Conservation (phyloP, 2,888 invertebrate genomes). For the Aporophyla nigra region DNA sequence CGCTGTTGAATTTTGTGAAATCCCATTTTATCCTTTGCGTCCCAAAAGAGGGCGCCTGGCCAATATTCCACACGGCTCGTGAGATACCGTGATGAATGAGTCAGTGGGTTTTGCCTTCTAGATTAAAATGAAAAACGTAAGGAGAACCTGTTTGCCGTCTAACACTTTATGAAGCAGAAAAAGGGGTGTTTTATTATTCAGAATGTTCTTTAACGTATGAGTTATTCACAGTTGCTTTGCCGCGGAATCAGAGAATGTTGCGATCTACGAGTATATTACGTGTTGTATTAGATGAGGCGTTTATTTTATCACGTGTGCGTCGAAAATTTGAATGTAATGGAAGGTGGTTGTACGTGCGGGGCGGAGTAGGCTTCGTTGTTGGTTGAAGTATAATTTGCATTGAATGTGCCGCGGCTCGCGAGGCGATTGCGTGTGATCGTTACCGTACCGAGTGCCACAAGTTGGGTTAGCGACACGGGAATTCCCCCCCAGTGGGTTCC, state of each 20-base stretch:
- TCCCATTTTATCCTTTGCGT: slow-evolving; percentile 63
- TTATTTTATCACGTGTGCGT: slow-evolving; percentile 47
- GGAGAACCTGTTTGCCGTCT: slow-evolving; percentile 61
- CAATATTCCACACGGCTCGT: slow-evolving; percentile 65
- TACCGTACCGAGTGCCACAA: slow-evolving; percentile 19
- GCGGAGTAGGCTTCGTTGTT: slow-evolving; percentile 53
- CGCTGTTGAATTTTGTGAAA: slow-evolving; percentile 62
- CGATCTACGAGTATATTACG: slow-evolving; percentile 13
- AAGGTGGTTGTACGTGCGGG: slow-evolving; percentile 51
- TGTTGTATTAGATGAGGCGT: slow-evolving; percentile 36
- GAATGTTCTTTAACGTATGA: slow-evolving; percentile 55
- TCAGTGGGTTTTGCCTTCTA: slow-evolving; percentile 67
- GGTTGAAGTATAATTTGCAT: slow-evolving; percentile 73
- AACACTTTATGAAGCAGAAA: slow-evolving; percentile 70
- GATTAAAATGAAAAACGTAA: slow-evolving; percentile 71
- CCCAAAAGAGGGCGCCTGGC: slow-evolving; percentile 62
- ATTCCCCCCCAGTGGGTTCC: too few species aligned
- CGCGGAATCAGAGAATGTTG: slow-evolving; percentile 15
- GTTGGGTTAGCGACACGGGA: slow-evolving; percentile 31
- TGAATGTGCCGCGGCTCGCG: slow-evolving; percentile 67
- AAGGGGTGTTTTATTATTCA: slow-evolving; percentile 64
- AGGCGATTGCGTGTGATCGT: slow-evolving; percentile 59
- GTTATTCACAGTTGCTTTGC: slow-evolving; percentile 50
- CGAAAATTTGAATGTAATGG: slow-evolving; percentile 58
- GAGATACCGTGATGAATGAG: slow-evolving; percentile 71